These are phyloP conservation scores for Atta colombica DNA, from an alignment of 1,140 invertebrate genomes.

Conservation along the genomic window DNA sequence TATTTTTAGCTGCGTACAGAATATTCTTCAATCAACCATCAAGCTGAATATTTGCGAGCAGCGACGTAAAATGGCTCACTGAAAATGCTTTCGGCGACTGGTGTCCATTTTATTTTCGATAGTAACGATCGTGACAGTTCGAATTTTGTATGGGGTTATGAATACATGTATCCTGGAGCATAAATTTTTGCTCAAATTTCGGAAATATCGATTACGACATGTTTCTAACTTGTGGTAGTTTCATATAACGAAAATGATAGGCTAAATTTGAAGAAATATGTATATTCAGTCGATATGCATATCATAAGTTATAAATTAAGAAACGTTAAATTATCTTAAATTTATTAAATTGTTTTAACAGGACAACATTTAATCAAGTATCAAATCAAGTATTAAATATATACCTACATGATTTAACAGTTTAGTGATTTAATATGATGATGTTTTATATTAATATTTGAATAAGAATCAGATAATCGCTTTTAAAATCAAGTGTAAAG, in stretches of 20 bases:
- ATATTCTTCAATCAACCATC: slow-evolving; percentile 54
- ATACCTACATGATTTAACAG: background rate
- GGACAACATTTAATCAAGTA: background rate
- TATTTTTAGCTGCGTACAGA: slow-evolving; percentile 49
- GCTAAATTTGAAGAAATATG: slow-evolving; percentile 3
- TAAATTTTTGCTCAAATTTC: slow-evolving; percentile 11
- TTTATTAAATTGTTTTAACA: slow-evolving; percentile 13
- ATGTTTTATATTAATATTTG: background rate
- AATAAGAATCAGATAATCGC: background rate
- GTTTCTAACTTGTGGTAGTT: background rate
- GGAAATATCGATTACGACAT: background rate
- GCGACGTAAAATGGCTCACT: slow-evolving; percentile 28
- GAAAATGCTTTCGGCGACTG: slow-evolving; percentile 23
- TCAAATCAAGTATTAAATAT: background rate
- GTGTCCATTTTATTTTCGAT: slow-evolving; percentile 50
- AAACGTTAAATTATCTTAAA: background rate
- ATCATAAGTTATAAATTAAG: background rate
- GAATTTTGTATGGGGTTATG: background rate
- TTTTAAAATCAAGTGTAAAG: background rate
- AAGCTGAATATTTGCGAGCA: slow-evolving; percentile 42
- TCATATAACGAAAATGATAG: background rate
- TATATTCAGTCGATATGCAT: background rate
- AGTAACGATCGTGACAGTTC: slow-evolving; percentile 47
- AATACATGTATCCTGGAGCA: background rate
- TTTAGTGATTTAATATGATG: slow-evolving; percentile 1